These are phyloP conservation scores for Crepidodera aurea DNA, from an alignment of 2,888 invertebrate genomes.

Conservation along the genomic window DNA sequence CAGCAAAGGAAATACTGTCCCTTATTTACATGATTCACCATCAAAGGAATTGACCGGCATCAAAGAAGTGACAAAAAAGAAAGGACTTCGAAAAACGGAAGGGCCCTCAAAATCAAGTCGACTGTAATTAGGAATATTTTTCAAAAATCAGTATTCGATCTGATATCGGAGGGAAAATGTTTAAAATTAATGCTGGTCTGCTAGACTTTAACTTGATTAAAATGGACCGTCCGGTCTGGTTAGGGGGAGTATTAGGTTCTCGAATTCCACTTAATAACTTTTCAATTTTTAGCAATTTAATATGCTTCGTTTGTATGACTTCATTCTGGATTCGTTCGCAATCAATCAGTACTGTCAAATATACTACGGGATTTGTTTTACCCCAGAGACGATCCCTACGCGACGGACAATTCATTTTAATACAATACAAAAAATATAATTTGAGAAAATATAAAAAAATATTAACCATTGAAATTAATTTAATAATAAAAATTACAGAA, in stretches of 20 bases:
- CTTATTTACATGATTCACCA: constrained; percentile 18
- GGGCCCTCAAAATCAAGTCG: constrained; percentile 10
- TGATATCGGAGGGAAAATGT: constrained; percentile 22
- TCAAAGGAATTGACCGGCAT: constrained; percentile 22
- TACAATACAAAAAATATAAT: not conserved
- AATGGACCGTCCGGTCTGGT: constrained; percentile 21
- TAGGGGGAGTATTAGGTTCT: constrained; percentile 20
- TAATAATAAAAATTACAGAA: no score
- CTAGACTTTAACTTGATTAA: constrained; percentile 35
- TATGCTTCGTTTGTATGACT: constrained; percentile 31
- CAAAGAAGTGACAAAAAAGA: constrained; percentile 8
- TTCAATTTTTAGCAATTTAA: constrained; percentile 39
- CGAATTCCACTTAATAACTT: constrained; percentile 33
- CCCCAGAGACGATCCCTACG: constrained; percentile 1
- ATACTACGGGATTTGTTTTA: constrained; percentile 17
- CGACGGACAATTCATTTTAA: constrained; percentile 18
- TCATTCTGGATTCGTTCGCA: constrained; percentile 24
- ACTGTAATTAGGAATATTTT: constrained; percentile 29
- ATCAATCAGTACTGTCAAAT: constrained; percentile 31
- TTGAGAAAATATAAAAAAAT: not conserved
- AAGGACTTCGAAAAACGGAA: constrained; percentile 1
- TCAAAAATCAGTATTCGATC: constrained; percentile 18
- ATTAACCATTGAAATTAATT: no score
- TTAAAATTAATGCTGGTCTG: constrained; percentile 37
- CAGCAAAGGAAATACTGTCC: constrained; percentile 17